Percentiles rank a stretch among this genome's conserved stretches.
phyloP scores from a whole-genome alignment of 2,888 invertebrate species.

The Prenolepis imparis region DNA sequence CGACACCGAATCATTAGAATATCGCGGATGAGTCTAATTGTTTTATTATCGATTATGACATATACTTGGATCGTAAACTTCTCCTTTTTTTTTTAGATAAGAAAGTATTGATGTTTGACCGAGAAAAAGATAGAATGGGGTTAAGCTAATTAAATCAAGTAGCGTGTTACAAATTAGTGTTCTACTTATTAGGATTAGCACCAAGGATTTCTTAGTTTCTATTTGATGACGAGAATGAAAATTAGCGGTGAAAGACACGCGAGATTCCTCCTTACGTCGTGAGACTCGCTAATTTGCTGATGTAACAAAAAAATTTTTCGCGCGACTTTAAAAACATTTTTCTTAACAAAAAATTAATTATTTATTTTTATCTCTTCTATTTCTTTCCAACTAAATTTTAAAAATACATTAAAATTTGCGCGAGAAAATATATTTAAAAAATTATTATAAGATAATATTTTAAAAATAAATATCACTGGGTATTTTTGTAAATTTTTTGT shows the following conservation, averaged over 20 bases:
- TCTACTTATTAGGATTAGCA: constrained; percentile 12
- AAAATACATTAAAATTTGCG: background rate
- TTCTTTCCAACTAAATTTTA: background rate
- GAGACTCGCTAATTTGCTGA: background rate
- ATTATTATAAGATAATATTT: background rate
- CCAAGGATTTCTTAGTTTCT: background rate
- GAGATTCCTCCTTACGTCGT: background rate
- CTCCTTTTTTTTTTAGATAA: background rate
- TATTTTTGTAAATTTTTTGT: background rate
- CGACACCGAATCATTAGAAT: background rate
- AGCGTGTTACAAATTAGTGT: background rate
- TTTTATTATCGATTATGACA: constrained; percentile 40
- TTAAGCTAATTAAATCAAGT: constrained; percentile 27
- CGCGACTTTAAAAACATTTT: background rate
- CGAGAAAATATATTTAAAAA: background rate
- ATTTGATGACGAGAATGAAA: background rate
- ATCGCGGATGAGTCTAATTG: constrained; percentile 13
- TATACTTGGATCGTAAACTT: background rate
- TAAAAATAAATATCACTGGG: background rate
- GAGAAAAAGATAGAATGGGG: constrained; percentile 20
- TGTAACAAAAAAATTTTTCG: background rate
- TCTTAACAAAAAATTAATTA: background rate
- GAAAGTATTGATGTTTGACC: background rate
- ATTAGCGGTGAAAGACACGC: background rate
- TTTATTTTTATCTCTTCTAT: background rate